A percentile compares a stretch with the other conserved stretches of the same genome.
Conservation (phyloP, 2,113 vertebrate genomes). For the Murina feae region DNA sequence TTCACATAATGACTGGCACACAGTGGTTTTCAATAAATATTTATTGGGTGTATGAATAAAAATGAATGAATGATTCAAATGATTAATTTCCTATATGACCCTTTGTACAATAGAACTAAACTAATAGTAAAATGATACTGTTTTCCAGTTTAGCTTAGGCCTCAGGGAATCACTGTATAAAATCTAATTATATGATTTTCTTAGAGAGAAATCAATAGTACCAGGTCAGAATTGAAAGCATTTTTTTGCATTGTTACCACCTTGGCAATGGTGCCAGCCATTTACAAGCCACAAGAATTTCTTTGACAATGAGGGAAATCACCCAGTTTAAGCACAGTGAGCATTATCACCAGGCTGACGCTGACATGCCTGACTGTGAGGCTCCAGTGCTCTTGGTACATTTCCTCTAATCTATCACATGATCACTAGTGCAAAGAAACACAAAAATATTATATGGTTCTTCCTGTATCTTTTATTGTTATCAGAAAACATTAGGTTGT, state of each 20-base stretch:
- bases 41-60: slow-evolving; percentile 11
- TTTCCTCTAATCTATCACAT: not conserved
- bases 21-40: slow-evolving; percentile 22
- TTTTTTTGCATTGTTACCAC: slow-evolving; percentile 3
- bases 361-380: not conserved
- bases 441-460: not conserved
- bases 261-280: not conserved
- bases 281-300: not conserved
- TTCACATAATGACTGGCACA: not conserved
- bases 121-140: not conserved
- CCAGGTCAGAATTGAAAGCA: not conserved
- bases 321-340: not conserved
- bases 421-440: slow-evolving; percentile 10
- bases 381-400: not conserved
- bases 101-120: not conserved
- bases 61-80: not conserved
- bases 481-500: slow-evolving; percentile 25
- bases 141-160: not conserved
- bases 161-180: not conserved
- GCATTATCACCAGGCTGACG: not conserved
- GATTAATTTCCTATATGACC: not conserved
- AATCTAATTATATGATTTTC: slow-evolving; percentile 43
- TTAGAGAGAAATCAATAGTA: slow-evolving; percentile 17
- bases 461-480: slow-evolving; percentile 29
- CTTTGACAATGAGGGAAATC: slow-evolving; percentile 20